Percentiles rank a stretch among this genome's conserved stretches.
Evolutionary conservation across 2,113 vertebrate species (phyloP).

Genomic region (Nibea coibor): DNA sequence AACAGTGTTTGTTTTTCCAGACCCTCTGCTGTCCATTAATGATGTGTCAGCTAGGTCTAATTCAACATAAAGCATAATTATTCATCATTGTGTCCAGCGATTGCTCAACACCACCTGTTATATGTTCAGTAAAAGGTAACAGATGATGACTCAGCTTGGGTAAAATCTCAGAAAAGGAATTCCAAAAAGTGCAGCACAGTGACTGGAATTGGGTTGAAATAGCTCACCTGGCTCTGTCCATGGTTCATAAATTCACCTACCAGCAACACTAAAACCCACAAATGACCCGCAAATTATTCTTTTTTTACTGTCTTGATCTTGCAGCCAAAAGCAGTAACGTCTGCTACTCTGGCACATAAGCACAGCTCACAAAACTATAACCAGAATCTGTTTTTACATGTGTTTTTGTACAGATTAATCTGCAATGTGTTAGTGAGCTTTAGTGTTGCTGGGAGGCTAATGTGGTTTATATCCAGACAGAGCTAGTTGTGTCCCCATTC

Average conservation of each 20-base stretch:
- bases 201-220: background rate
- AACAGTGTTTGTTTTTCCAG: conserved; percentile 80
- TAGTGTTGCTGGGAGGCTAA: background rate
- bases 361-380: background rate
- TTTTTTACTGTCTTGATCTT: too few relatives aligned
- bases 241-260: background rate
- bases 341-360: background rate
- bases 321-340: background rate
- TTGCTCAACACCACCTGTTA: conserved; percentile 34
- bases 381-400: background rate
- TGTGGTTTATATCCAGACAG: background rate
- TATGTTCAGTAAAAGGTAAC: background rate
- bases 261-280: background rate
- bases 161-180: background rate
- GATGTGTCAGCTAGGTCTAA: conserved; percentile 33
- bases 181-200: background rate
- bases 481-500: background rate
- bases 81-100: conserved; percentile 35
- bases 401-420: background rate
- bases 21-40: conserved; percentile 61
- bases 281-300: background rate
- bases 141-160: background rate
- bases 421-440: background rate
- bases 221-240: background rate
- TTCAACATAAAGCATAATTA: conserved; percentile 23